Evolutionary conservation across 2,113 vertebrate species (phyloP).

Genomic region (Pseudois nayaur): DNA sequence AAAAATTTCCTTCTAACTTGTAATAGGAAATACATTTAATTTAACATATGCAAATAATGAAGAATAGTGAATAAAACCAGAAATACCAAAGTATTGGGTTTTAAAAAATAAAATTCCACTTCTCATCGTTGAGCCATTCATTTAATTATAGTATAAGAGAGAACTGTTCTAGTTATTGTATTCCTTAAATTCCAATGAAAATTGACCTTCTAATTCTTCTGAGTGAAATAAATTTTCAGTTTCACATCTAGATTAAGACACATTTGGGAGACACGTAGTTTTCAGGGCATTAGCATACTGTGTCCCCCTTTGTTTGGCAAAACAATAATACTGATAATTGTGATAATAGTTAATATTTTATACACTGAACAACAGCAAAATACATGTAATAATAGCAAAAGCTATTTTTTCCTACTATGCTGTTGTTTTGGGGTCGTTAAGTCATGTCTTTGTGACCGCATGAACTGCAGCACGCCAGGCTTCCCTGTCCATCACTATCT

Average conservation of each 20-base stretch:
- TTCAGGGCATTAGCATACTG: neutral
- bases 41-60: neutral
- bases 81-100: neutral
- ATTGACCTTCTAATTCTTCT: constrained; percentile 23
- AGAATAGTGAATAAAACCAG: neutral
- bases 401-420: neutral
- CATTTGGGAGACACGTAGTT: neutral
- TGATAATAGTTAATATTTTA: neutral
- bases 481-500: neutral
- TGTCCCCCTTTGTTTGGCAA: neutral
- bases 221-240: constrained; percentile 42
- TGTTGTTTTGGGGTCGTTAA: neutral
- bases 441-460: neutral
- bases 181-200: constrained; percentile 52
- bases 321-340: neutral
- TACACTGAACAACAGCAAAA: neutral
- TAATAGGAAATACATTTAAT: neutral
- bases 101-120: neutral
- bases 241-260: constrained; percentile 36
- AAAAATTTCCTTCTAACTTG: neutral
- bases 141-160: constrained; percentile 33
- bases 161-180: neutral
- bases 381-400: neutral
- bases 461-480: neutral
- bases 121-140: neutral